Base-by-base conservation (phyloP, 2,797 vertebrate genomes). In the Argentina silus region DNA sequence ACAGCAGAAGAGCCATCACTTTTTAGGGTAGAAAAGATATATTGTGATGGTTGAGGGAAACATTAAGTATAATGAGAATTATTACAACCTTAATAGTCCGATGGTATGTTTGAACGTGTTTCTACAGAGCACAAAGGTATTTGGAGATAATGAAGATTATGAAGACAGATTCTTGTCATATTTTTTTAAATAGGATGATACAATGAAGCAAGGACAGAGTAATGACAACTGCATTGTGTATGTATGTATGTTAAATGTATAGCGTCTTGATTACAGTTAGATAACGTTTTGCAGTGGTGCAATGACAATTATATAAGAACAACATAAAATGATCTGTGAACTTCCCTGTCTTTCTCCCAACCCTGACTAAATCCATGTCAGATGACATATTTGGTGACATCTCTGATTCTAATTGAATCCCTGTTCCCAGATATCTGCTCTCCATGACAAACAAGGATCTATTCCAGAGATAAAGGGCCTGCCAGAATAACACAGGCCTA, bases 321-420 rank as follows among this genome's bases (percentile, higher is more conserved):
- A 7, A 14, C 45, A 65, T 10, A 17, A 2, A 65, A 60, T 27
- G 36, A 27, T 36, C 14, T 51, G 23, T 42, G 14, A 50, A 36
- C 65, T 11, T 15, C 12, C 17, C 21, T 9, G 50, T 15, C 12
- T 19, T 60, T 71, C 55, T 45, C 48, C 56, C 51, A 27, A 67
- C 21, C 21, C 21, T 7, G 65, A 47, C 10, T 21, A n/a, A 42
- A 11, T 42, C 15, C 9, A 53, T 17, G 66, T 51, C 48, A 42
- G n/a, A 44, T 67, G 66, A 81, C 69, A 67, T 47, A 73, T 8
- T 0, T 76, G 10, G 47, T 50, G 36, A 75, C 59, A 68, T 23
- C 51, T 56, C 47, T 73, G 60, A 36, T 73, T 63, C 74, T 66
- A 69, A 73, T 73, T 76, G 64, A 76, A 67, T 65, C 47, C 14